Base-by-base conservation (phyloP, 2,113 vertebrate species). In the Thamnophis sirtalis region DNA sequence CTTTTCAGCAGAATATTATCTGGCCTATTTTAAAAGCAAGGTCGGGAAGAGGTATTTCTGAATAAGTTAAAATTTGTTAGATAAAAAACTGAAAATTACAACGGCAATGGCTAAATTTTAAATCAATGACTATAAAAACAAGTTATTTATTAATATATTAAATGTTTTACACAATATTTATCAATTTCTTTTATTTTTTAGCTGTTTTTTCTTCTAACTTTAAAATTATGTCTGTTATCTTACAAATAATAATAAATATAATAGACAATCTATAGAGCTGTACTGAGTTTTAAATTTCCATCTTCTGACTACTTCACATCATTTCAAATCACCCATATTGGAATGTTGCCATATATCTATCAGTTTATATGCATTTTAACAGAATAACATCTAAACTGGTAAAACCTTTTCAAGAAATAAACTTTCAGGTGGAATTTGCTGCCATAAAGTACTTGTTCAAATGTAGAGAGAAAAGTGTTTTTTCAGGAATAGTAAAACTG, bases 301-400 rank as follows among this genome's bases (percentile, higher is more conserved):
- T 43, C 15, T 73, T 43, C 50, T 28, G 38, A 17, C 51, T 91
- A 95, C 85, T 89, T 49, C 85, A 80, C 93, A 92, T 87, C 8
- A 48, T 21, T 89, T 87, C 9, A 55, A 89, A 43, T 87, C 51
- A 54, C n/a, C 68, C n/a, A 80, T 19, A 80, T 8, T 80, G 68
- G 13, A 80, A 38, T 38, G 5, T 38, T 38, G 15, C 38, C n/a
- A 80, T 33, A 33, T 54, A 54, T n/a, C 51, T 87, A 51, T 15
- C 17, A 51, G 1, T 1, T 4, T 17, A 33, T 43, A 22, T 38
- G 4, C 50, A 28, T 86, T n/a, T n/a, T n/a, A n/a, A n/a, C 3
- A 63, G 28, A 68, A n/a, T 22, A 73, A 73, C 13, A 11, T 63
- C 3, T n/a, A 63, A 63, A 63, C 10, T 68, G 60, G 4, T n/a